Evolutionary conservation across 2,113 vertebrate species (phyloP).

Genomic region (Leptodactylus fuscus): DNA sequence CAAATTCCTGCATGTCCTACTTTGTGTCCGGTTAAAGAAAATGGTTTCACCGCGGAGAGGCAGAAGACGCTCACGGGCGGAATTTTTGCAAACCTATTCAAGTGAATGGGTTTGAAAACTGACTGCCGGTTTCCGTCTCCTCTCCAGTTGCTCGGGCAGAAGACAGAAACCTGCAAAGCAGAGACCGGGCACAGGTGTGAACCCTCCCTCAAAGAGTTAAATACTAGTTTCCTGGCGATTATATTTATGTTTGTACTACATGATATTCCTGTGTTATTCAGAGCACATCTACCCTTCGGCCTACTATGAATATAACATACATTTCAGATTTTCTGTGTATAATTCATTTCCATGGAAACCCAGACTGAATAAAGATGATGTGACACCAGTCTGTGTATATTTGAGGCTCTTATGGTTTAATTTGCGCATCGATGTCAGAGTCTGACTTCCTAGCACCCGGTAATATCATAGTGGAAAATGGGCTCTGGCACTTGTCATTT

Average conservation of each 20-base stretch:
- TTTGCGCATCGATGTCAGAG: conserved; percentile 23
- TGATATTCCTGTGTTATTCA: neutral
- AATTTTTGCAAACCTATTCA: no score
- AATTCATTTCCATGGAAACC: conserved; percentile 63
- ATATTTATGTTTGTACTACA: neutral
- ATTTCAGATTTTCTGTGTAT: neutral
- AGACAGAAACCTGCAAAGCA: no score
- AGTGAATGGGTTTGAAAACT: no score
- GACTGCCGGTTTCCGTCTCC: no score
- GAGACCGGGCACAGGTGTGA: no score
- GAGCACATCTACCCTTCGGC: no score
- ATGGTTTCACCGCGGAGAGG: no score
- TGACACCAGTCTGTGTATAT: conserved; percentile 54
- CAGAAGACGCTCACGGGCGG: no score
- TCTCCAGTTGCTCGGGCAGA: no score
- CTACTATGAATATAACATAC: neutral
- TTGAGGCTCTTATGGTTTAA: conserved; percentile 47
- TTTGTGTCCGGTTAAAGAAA: no score
- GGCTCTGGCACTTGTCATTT: conserved; percentile 39
- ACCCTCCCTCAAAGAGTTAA: no score
- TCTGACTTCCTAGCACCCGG: conserved; percentile 16
- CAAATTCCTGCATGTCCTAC: no score
- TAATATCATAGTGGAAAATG: conserved; percentile 15
- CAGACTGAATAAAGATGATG: conserved; percentile 68
- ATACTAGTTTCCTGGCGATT: neutral